Base-by-base conservation (phyloP, 2,113 vertebrate species). In the Nematolebias whitei region DNA sequence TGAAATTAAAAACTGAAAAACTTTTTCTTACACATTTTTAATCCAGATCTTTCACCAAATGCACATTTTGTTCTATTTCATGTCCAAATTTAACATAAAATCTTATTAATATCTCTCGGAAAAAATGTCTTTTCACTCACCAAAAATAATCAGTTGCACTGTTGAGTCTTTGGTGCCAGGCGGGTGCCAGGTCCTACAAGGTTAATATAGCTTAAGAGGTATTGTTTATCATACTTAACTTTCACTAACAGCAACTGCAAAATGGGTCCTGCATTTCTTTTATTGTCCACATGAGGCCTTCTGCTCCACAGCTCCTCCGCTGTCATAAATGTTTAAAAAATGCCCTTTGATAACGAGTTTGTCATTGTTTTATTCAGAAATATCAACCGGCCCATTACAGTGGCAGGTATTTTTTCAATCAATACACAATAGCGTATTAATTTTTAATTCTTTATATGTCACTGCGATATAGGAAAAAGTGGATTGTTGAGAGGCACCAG, bases 251-350 rank as follows among this genome's bases (percentile, higher is more conserved):
- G 78, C 78, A 56, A 81, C 71, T 78, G 68, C 50, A 52, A 88
- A 91, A 90, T 84, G 76, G 61, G 38, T 50, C 71, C 55, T 76
- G 67, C 79, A 35, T 78, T 70, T 58, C 44, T 84, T 90, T 88
- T 90, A 89, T 86, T 77, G 79, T 81, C 85, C 75, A 63, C 64
- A 64, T 50, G 76, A 88, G 83, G 74, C 86, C 78, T 74, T 41
- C 72, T 82, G 86, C 82, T 75, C 85, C 83, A 80, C 64, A 83
- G 83, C 83, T 82, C 80, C 88, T 90, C 83, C 69, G 64, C 78
- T 88, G 87, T 90, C 90, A 93, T 93, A 87, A 92, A 93, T 93
- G 91, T 93, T 92, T 93, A 85, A 92, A 92, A 91, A 92, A 88
- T 92, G 91, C 90, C 91, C 92, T 94, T 92, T 93, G 85, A 87